Conservation (phyloP, 2,888 invertebrate genomes). For the Pandemis corylana region DNA sequence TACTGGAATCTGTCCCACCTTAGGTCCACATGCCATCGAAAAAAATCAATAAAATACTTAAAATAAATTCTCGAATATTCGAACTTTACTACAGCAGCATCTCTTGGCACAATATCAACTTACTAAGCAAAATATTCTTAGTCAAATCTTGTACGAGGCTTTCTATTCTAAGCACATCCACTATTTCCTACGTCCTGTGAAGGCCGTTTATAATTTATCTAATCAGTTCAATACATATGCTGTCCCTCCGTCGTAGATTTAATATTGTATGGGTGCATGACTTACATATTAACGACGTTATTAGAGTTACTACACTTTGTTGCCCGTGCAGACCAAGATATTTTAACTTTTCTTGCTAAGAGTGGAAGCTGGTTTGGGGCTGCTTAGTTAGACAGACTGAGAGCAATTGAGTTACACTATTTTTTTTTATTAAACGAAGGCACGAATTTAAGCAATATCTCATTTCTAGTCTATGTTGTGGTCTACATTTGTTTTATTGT, state of each 20-base stretch:
- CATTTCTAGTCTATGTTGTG: too few relatives aligned
- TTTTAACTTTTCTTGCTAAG: neutral
- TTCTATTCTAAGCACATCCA: conserved; percentile 11
- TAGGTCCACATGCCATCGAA: neutral
- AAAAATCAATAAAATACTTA: conserved; percentile 11
- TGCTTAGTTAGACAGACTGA: too few relatives aligned
- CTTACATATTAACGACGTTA: conserved; percentile 18
- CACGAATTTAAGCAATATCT: neutral
- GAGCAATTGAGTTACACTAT: neutral
- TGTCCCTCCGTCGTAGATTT: neutral
- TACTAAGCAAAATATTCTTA: conserved; percentile 13
- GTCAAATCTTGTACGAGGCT: neutral
- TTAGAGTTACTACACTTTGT: conserved; percentile 8
- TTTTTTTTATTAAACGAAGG: neutral
- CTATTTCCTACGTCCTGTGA: neutral
- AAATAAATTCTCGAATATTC: conserved; percentile 2
- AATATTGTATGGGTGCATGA: conserved; percentile 28
- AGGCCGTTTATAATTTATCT: conserved; percentile 11
- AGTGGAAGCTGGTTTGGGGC: too few relatives aligned
- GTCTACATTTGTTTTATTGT: neutral
- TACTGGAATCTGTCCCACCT: neutral
- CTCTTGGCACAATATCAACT: conserved; percentile 28
- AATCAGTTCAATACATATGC: conserved; percentile 23
- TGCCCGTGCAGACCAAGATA: neutral
- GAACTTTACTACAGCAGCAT: conserved; percentile 1